Base-by-base conservation (phyloP, 30 jellyfish, hydroid and myxozoan species). In the Pseudorhiza aurosa region DNA sequence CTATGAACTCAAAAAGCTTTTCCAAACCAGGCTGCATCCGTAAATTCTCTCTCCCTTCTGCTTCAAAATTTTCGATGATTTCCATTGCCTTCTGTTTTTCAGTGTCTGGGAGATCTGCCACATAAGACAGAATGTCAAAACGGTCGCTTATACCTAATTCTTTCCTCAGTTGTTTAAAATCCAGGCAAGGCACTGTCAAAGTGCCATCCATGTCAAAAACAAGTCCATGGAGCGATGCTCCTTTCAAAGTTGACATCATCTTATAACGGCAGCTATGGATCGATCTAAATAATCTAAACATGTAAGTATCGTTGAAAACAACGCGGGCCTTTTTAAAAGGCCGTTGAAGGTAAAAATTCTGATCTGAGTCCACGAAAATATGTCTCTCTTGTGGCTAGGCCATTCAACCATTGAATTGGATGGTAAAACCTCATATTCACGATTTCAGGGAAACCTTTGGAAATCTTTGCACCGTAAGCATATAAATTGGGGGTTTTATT, bases 131-230 rank as follows among this genome's bases (percentile, higher is more conserved):
- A 42, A 93, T 87, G 62, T 93, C 99, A 1, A 4, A 65, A 18
- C 77, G 65, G 21, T 65, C 78, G n/a, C 62, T 68, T 17, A 93
- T 81, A 21, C 81, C 58, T 6, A 93, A 68, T 55, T 33, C 64
- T 30, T 58, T 46, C 33, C 90, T 46, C 49, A 93, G 51, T 39
- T 77, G 74, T 44, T 55, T 56, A 56, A 93, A 93, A 53, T 93
- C 83, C 21, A 93, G 72, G 30, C 83, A 91, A 10, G 99, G 99
- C 46, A 87, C 87, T 2, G 99, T 93, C 57, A 93, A 73, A 8
- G 99, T 93, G 22, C 99, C 99, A 71, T 93, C 99, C 96, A 93
- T 81, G 58, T 93, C 99, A 70, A 93, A 93, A 39, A 93, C 79
- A 21, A 93, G 44, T 1, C 97, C 99, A 2, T 43, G 77, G 24